Evolutionary conservation across 2,797 vertebrate species (phyloP).

Genomic region (Spinus pinus): DNA sequence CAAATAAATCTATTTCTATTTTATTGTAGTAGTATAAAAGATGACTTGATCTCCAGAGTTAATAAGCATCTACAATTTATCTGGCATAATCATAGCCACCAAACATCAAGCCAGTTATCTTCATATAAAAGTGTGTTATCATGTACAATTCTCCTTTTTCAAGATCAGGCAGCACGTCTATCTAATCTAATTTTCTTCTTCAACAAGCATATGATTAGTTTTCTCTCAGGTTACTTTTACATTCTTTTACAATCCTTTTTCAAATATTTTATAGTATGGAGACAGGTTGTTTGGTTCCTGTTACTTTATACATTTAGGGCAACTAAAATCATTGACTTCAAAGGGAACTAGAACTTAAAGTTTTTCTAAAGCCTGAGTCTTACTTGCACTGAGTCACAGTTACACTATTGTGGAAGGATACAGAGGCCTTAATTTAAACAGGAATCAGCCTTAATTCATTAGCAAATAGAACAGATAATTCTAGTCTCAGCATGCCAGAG

Average conservation of each 20-base stretch:
- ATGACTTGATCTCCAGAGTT: slow-evolving; percentile 1
- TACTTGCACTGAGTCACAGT: neutral
- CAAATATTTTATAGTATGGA: neutral
- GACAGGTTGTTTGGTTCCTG: neutral
- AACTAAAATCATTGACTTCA: neutral
- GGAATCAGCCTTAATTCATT: slow-evolving; percentile 56
- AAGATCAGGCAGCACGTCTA: neutral
- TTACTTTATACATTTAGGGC: neutral
- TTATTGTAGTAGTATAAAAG: neutral
- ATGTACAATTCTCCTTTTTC: neutral
- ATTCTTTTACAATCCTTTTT: neutral
- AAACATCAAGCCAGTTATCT: neutral
- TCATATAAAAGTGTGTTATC: neutral
- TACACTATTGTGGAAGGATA: neutral
- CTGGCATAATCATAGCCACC: neutral
- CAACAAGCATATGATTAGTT: neutral
- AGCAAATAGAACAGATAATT: slow-evolving; percentile 2
- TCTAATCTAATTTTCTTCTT: neutral
- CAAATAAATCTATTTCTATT: slow-evolving; percentile 40
- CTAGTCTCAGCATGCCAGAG: neutral
- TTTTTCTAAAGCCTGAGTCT: neutral
- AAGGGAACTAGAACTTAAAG: neutral
- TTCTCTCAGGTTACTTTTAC: neutral
- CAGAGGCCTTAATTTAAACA: slow-evolving; percentile 48
- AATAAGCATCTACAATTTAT: neutral